These are phyloP conservation scores for Lycophotia porphyrea DNA, from an alignment of 2,888 invertebrate genomes.

Conservation along the genomic window DNA sequence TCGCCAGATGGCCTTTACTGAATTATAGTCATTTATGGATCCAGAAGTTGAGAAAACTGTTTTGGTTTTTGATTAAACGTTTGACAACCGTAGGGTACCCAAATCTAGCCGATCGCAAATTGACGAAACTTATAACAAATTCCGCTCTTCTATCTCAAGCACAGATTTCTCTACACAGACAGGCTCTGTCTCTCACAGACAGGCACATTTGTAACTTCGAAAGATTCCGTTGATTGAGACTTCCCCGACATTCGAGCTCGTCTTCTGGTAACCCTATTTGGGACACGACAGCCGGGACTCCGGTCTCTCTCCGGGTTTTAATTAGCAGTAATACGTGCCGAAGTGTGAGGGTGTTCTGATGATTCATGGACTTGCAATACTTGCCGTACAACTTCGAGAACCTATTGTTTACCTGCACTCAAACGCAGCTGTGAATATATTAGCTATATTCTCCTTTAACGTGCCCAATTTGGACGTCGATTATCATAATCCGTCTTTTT, in stretches of 20 bases:
- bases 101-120: background rate
- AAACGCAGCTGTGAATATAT: constrained; percentile 67
- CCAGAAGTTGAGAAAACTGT: background rate
- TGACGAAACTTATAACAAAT: constrained; percentile 5
- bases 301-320: constrained; percentile 68
- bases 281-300: constrained; percentile 47
- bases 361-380: constrained; percentile 73
- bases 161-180: background rate
- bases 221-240: constrained; percentile 1
- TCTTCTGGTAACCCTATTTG: constrained; percentile 50
- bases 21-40: background rate
- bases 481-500: constrained; percentile 64
- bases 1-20: constrained; percentile 23
- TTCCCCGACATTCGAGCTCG: constrained; percentile 6
- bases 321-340: constrained; percentile 73
- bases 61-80: background rate
- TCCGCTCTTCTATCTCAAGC: background rate
- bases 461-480: constrained; percentile 62
- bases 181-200: too few relatives aligned
- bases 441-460: constrained; percentile 53
- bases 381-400: constrained; percentile 44
- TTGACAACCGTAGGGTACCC: background rate
- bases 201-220: constrained; percentile 13
- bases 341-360: constrained; percentile 75
- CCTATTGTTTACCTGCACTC: constrained; percentile 64